A percentile compares a stretch with the other conserved stretches of the same genome.
phyloP scores from a whole-genome alignment of 1,140 invertebrate species.

The Drosophila mauritiana region DNA sequence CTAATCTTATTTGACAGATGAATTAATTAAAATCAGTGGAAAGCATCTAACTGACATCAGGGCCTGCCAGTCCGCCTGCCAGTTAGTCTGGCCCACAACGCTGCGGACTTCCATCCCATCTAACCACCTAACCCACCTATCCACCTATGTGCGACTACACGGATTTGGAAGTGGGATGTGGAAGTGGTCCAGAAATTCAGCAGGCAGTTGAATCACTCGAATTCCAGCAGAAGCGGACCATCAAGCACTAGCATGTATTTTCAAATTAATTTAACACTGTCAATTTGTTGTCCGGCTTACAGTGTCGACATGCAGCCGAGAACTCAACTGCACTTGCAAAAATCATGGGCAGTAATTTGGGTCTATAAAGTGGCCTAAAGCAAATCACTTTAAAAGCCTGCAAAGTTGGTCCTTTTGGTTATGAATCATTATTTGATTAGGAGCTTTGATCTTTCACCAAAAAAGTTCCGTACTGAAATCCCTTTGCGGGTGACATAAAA shows the following conservation, averaged over 20 bases:
- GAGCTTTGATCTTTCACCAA: not conserved
- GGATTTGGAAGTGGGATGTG: constrained; percentile 18
- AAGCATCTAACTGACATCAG: constrained; percentile 72
- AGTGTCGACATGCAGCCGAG: constrained; percentile 34
- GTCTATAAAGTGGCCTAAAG: not conserved
- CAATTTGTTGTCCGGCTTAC: constrained; percentile 77
- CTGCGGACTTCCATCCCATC: constrained; percentile 26
- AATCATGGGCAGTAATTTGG: not conserved
- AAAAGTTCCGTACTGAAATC: not conserved
- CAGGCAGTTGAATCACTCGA: constrained; percentile 5
- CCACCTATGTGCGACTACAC: not conserved
- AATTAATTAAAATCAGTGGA: constrained; percentile 83
- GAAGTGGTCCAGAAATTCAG: constrained; percentile 32
- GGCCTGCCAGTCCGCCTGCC: constrained; percentile 33
- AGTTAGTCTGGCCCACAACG: constrained; percentile 26
- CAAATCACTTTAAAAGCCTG: not conserved
- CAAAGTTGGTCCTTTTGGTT: not conserved
- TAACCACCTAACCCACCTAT: constrained; percentile 10
- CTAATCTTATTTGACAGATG: constrained; percentile 83
- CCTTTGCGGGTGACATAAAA: not conserved
- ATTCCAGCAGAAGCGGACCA: constrained; percentile 5
- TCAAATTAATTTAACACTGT: constrained; percentile 84
- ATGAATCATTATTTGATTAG: not conserved
- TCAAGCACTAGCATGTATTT: constrained; percentile 69
- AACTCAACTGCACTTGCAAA: constrained; percentile 12